A percentile compares a stretch with the other conserved stretches of the same genome.
Conservation (phyloP, 2,797 vertebrate genomes). For the Microtus agrestis region DNA sequence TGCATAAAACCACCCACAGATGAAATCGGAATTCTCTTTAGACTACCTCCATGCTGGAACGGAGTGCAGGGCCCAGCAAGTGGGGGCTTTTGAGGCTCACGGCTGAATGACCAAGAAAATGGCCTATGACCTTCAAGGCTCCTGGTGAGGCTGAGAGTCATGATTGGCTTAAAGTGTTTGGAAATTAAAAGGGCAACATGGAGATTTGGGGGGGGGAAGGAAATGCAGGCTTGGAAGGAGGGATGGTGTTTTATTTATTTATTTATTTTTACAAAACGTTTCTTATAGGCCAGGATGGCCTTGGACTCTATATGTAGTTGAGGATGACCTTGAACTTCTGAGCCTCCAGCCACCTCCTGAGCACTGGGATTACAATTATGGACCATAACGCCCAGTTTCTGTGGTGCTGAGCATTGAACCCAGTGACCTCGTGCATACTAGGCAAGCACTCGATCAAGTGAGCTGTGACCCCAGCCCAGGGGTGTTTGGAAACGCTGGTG, state of each 20-base stretch:
- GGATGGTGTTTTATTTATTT: background rate
- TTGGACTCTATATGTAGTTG: background rate
- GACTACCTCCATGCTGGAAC: background rate
- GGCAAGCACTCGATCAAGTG: background rate
- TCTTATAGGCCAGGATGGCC: background rate
- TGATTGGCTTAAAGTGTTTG: background rate
- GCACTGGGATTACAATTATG: background rate
- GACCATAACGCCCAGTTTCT: background rate
- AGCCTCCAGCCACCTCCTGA: background rate
- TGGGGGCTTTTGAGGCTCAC: background rate
- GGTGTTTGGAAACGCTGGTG: background rate
- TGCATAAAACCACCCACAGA: background rate
- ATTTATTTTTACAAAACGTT: background rate
- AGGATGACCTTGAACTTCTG: background rate
- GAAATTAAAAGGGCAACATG: background rate
- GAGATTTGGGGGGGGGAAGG: background rate
- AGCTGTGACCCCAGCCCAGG: background rate
- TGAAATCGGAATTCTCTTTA: background rate
- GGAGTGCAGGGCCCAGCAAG: background rate
- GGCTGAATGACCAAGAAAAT: background rate
- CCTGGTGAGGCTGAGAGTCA: background rate
- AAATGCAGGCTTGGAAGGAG: background rate
- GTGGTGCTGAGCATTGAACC: background rate
- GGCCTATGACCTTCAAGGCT: background rate
- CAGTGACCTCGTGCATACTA: background rate